A percentile compares a stretch with the other conserved stretches of the same genome.
Conservation (phyloP, 1,140 invertebrate species). For the Calosoma granatense region DNA sequence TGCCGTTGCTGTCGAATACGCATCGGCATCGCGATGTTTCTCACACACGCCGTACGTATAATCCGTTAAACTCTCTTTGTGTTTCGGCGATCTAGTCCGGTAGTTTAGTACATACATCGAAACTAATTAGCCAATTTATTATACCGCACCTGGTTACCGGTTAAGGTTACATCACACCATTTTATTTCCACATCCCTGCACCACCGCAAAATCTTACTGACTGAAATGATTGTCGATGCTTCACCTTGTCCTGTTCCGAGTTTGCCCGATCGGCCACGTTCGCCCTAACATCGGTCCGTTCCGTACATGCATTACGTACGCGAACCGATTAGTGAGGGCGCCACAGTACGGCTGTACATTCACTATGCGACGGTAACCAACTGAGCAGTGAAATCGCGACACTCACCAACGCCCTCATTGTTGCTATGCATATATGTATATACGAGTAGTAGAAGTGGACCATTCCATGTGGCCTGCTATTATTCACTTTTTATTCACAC, state of each 20-base stretch:
- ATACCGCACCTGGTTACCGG: not conserved
- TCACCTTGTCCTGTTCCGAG: slow-evolving; percentile 21
- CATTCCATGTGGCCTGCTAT: too few relatives aligned
- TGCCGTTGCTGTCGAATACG: not conserved
- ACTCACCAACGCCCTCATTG: not conserved
- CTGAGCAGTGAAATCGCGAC: not conserved
- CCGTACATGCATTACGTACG: too few relatives aligned
- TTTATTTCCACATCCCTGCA: not conserved
- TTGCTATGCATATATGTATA: too few relatives aligned
- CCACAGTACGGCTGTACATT: too few relatives aligned
- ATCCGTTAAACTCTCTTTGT: not conserved
- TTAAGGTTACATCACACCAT: not conserved
- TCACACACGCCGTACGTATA: not conserved
- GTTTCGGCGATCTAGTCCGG: not conserved
- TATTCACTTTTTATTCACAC: too few relatives aligned
- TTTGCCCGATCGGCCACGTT: slow-evolving; percentile 16
- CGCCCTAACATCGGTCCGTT: slow-evolving; percentile 21
- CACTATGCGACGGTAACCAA: not conserved
- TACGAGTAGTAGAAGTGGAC: too few relatives aligned
- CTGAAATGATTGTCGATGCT: not conserved
- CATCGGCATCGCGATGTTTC: not conserved
- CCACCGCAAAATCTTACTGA: not conserved
- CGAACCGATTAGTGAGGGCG: too few relatives aligned
- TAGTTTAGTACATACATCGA: slow-evolving; percentile 4
- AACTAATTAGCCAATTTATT: not conserved